Conservation (phyloP, 1,140 invertebrate genomes). For the Drosophila parvula region DNA sequence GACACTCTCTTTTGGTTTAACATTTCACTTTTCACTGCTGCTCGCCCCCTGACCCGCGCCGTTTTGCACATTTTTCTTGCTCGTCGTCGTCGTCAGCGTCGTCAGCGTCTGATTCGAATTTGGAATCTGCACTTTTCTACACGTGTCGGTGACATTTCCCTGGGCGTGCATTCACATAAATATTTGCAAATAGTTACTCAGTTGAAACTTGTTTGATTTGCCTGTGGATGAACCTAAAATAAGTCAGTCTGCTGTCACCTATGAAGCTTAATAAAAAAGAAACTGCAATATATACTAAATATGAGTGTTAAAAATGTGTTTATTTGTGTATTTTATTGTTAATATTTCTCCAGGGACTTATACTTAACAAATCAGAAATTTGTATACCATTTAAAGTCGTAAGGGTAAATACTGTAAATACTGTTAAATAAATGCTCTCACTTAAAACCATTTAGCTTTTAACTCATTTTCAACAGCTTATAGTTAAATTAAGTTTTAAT, state of each 20-base stretch:
- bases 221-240: background rate
- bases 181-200: slow-evolving; percentile 39
- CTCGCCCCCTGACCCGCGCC: slow-evolving; percentile 6
- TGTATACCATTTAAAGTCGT: background rate
- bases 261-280: no score
- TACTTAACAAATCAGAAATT: background rate
- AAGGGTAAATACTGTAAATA: background rate
- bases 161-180: slow-evolving; percentile 23
- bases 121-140: slow-evolving; percentile 25
- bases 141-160: slow-evolving; percentile 49
- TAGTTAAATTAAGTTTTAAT: slow-evolving; percentile 7
- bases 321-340: no score
- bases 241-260: background rate
- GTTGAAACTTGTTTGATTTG: slow-evolving; percentile 37
- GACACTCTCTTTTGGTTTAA: slow-evolving; percentile 29
- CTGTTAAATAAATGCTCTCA: background rate
- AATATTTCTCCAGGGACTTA: no score
- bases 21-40: slow-evolving; percentile 58
- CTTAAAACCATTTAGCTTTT: background rate
- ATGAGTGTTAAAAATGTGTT: no score
- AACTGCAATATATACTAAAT: no score
- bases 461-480: slow-evolving; percentile 2
- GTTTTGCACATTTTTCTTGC: slow-evolving; percentile 40
- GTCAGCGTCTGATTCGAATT: slow-evolving; percentile 8
- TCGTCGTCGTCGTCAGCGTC: background rate